phyloP scores from a whole-genome alignment of 2,888 invertebrate species.

The Nephrotoma guestfalica region DNA sequence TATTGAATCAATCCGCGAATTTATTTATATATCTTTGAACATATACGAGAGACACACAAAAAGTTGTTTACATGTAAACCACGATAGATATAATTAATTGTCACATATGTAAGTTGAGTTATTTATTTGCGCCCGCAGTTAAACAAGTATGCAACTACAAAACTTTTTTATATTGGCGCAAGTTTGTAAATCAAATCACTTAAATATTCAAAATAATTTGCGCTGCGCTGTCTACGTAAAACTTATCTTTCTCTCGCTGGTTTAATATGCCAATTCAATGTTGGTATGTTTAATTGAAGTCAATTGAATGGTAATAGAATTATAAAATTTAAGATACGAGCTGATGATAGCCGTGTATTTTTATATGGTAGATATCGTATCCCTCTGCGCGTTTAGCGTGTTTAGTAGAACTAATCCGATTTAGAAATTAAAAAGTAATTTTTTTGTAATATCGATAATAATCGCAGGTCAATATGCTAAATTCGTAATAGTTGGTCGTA shows the following conservation, averaged over 20 bases:
- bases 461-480: not conserved
- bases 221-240: not conserved
- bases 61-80: not conserved
- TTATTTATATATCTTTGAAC: not conserved
- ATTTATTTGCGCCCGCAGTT: not conserved
- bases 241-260: not conserved
- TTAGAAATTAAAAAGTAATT: not conserved
- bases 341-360: not conserved
- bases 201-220: not conserved
- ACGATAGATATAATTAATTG: not conserved
- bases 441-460: not conserved
- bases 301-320: not conserved
- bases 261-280: not conserved
- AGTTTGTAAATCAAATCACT: not conserved
- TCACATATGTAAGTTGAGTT: not conserved
- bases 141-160: not conserved
- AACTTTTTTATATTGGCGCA: not conserved
- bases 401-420: not conserved
- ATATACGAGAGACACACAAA: not conserved
- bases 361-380: not conserved
- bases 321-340: not conserved
- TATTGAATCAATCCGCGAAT: not conserved
- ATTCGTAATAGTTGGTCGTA: not conserved
- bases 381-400: not conserved
- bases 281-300: not conserved